These are phyloP conservation scores for Phyllostomus discolor DNA, from an alignment of 2,113 vertebrate genomes.

Conservation along the genomic window DNA sequence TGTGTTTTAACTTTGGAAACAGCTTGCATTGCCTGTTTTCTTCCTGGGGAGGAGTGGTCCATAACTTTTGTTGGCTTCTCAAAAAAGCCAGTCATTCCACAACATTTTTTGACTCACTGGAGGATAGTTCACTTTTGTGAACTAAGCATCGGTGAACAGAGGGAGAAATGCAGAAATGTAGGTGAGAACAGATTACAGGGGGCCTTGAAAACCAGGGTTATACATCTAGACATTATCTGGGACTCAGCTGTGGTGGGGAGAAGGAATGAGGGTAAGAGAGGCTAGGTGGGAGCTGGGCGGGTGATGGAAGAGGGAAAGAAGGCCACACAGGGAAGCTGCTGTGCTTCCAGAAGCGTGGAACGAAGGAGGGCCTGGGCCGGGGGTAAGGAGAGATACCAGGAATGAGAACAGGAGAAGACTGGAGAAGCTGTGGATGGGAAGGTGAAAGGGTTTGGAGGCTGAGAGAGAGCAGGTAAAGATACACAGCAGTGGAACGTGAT, in stretches of 20 bases:
- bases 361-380: neutral
- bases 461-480: neutral
- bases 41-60: neutral
- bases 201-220: neutral
- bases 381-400: neutral
- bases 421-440: neutral
- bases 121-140: neutral
- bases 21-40: neutral
- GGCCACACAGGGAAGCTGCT: neutral
- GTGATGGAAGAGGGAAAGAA: neutral
- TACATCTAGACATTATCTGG: neutral
- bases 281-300: neutral
- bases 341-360: neutral
- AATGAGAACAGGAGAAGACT: neutral
- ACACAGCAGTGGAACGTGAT: fast-evolving
- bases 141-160: neutral
- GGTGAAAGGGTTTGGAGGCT: neutral
- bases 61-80: neutral
- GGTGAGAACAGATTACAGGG: neutral
- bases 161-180: neutral
- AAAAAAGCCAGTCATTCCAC: neutral
- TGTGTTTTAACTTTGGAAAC: neutral
- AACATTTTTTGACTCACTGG: neutral
- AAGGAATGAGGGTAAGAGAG: neutral
- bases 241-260: neutral